Evolutionary conservation across 2,888 invertebrate genomes (phyloP).

Genomic region (Nephrotoma guestfalica): DNA sequence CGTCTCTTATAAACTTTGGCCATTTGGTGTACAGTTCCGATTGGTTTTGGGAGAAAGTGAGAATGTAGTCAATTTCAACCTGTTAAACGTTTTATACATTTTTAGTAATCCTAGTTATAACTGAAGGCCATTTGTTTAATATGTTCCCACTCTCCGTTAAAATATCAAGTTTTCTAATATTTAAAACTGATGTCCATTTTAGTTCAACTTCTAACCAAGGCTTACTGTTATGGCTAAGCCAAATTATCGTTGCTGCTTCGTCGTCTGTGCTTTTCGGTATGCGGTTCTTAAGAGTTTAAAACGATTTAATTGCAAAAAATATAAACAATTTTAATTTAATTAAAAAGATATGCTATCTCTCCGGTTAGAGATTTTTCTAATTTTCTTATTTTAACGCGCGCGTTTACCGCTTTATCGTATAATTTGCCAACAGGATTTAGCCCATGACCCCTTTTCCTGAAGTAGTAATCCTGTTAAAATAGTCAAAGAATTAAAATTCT

Average conservation of each 20-base stretch:
- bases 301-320: no score
- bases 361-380: not conserved
- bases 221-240: no score
- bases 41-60: not conserved
- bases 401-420: not conserved
- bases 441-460: not conserved
- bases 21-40: not conserved
- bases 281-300: no score
- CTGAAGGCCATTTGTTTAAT: not conserved
- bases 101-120: not conserved
- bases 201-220: not conserved
- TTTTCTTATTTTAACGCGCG: not conserved
- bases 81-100: not conserved
- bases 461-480: not conserved
- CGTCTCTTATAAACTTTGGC: not conserved
- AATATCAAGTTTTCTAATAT: not conserved
- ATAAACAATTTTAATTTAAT: no score
- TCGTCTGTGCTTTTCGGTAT: no score
- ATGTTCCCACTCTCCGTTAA: no score
- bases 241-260: no score
- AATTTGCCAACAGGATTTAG: not conserved
- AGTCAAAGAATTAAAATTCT: not conserved
- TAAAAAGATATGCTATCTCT: no score
- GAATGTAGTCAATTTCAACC: not conserved
- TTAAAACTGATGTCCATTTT: not conserved